phyloP scores from a whole-genome alignment of 2,797 vertebrate genomes.

The Darevskia mixta region DNA sequence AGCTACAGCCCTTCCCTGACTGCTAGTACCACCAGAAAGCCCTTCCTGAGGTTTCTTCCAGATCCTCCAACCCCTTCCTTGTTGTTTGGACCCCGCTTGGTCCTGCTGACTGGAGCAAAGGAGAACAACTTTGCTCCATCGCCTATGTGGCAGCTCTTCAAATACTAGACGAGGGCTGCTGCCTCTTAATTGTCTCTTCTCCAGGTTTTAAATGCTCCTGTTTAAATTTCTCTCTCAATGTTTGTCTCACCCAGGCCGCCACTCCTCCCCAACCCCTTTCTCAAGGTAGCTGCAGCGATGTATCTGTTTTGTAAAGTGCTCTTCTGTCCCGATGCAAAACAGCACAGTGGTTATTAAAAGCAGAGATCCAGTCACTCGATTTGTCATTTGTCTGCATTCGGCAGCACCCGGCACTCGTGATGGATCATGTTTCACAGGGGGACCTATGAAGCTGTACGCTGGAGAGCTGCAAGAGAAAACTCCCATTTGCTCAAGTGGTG shows the following conservation, averaged over 20 bases:
- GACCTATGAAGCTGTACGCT: not conserved
- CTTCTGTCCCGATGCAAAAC: not conserved
- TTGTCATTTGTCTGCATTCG: slow-evolving; percentile 1
- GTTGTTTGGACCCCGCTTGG: too few relatives aligned
- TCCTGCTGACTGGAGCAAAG: not conserved
- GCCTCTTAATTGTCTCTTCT: not conserved
- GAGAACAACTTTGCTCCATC: not conserved
- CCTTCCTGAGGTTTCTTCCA: not conserved
- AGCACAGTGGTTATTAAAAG: not conserved
- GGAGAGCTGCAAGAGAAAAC: not conserved
- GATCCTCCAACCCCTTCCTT: not conserved
- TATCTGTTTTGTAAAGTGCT: not conserved
- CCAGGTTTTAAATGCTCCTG: not conserved
- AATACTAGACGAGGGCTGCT: not conserved
- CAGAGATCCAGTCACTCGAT: not conserved
- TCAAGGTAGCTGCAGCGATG: not conserved
- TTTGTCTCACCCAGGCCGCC: not conserved
- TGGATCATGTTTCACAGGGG: not conserved
- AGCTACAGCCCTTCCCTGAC: too few relatives aligned
- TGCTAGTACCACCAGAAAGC: not conserved
- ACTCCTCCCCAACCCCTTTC: not conserved
- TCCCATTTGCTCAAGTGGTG: not conserved
- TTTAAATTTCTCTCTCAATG: not conserved
- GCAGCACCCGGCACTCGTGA: not conserved
- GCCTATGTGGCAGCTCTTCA: not conserved